phyloP scores from a whole-genome alignment of 2,888 invertebrate genomes.

The Dryocosmus kuriphilus region DNA sequence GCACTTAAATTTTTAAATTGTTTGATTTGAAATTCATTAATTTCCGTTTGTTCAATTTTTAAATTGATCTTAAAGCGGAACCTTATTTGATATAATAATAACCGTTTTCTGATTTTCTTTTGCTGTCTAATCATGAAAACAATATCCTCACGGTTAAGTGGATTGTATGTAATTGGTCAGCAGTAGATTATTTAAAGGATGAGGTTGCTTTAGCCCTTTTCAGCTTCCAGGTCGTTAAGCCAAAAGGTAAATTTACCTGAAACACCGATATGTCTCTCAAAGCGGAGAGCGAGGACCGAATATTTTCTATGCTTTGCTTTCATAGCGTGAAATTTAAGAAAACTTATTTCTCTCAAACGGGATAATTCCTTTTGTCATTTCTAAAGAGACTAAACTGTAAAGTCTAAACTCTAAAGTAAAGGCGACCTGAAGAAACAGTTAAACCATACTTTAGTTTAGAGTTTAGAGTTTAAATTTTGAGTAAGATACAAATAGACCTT shows the following conservation, averaged over 20 bases:
- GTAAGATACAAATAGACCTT: neutral
- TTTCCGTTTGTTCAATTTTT: too few species aligned
- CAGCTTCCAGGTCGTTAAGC: conserved; percentile 31
- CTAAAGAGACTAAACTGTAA: neutral
- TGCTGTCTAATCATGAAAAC: neutral
- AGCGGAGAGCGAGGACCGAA: conserved; percentile 1
- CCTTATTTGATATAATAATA: neutral
- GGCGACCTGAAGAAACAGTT: neutral
- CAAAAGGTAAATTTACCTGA: conserved; percentile 37
- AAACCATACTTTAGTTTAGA: neutral
- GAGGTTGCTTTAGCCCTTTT: conserved; percentile 27
- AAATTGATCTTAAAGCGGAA: too few species aligned
- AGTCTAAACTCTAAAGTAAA: neutral
- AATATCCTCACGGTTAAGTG: conserved; percentile 19
- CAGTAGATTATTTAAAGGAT: conserved; percentile 28
- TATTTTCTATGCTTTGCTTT: conserved; percentile 24
- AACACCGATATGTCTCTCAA: conserved; percentile 25
- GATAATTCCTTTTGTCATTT: neutral
- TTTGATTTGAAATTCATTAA: too few species aligned
- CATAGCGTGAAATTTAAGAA: conserved; percentile 24
- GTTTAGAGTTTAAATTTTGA: too few species aligned
- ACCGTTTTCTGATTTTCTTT: neutral
- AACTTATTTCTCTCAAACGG: conserved; percentile 15
- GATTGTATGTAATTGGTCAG: conserved; percentile 28
- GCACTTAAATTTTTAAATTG: too few species aligned